Base-by-base conservation (phyloP, 2,797 vertebrate genomes). In the Xenopus petersii region DNA sequence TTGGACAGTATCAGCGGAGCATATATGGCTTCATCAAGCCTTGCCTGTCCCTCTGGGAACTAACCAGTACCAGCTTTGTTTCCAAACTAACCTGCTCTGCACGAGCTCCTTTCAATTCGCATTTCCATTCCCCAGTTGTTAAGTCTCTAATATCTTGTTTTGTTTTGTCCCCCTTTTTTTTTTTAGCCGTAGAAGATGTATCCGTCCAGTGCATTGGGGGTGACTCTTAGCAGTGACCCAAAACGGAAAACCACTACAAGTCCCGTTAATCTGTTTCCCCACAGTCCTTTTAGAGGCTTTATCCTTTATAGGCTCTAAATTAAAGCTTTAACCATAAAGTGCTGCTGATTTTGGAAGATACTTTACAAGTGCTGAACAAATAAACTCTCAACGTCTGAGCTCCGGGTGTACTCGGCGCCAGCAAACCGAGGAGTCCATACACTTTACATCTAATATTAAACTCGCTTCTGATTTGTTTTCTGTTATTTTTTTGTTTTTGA, bases 131-230 rank as follows among this genome's bases (percentile, higher is more conserved):
- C 12, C 16, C 51, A 15, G 15, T 21, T 70, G 67, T 33, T 36
- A 68, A 62, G 4, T 42, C 21, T 79, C 91, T 94, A 92, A 95
- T 79, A 75, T 87, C 92, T 72, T 90, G 88, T 84, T 93, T 91
- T 90, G 82, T 85, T 90, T 84, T 85, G 11, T 51, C 15, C 54
- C 89, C 86, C 86, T 82, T 15, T 89, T 86, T 86, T 82, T 94
- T 96, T 89, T 89, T 94, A 97, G 95, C 94, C 91, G 88, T 93
- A 89, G 94, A 94, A 94, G 94, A 60, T 21, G 21, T 84, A 80
- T 81, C 83, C 87, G 87, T 54, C 81, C 87, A 77, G 82, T 86
- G 85, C 86, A 71, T 84, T 85, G 75, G 82, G 21, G 84, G 55
- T 74, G 86, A 71, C 75, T 80, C 79, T 82, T 86, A 83, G 71